Percentiles rank a stretch among this genome's conserved stretches.
phyloP scores from a whole-genome alignment of 1,140 invertebrate genomes.

The Hylaeus anthracinus region DNA sequence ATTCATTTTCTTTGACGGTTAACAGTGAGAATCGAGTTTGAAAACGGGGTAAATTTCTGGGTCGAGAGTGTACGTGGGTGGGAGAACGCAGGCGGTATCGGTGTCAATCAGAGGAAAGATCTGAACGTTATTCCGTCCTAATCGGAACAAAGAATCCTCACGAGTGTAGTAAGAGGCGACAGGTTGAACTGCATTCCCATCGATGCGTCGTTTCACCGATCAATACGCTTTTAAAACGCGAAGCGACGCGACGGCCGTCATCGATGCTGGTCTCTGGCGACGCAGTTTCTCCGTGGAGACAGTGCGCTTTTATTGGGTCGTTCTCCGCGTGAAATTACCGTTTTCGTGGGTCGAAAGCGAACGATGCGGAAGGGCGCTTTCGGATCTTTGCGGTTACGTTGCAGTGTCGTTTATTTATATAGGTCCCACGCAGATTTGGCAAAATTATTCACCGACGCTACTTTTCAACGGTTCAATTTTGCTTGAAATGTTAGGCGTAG shows the following conservation, averaged over 20 bases:
- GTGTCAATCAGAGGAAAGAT: constrained; percentile 18
- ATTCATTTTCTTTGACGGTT: too few relatives aligned
- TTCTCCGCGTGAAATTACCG: too few relatives aligned
- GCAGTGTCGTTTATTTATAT: too few relatives aligned
- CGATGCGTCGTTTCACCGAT: constrained; percentile 5
- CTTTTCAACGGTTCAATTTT: too few relatives aligned
- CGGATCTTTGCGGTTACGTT: too few relatives aligned
- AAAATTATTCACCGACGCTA: too few relatives aligned
- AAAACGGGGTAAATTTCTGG: constrained; percentile 1
- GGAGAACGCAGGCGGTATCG: background rate
- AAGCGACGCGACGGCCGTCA: background rate
- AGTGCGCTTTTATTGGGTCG: too few relatives aligned
- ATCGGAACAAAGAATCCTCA: constrained; percentile 24
- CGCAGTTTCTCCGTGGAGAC: background rate
- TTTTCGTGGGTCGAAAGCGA: too few relatives aligned
- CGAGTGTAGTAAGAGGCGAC: constrained; percentile 1
- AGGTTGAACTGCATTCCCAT: constrained; percentile 16
- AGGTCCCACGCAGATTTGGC: too few relatives aligned
- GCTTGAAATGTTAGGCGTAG: too few relatives aligned
- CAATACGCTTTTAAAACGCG: constrained; percentile 30
- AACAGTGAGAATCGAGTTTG: too few relatives aligned
- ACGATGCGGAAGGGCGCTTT: too few relatives aligned
- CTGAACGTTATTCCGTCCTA: background rate
- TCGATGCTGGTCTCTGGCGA: background rate
- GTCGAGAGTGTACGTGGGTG: background rate